These are phyloP conservation scores for Odontothrips loti DNA, from an alignment of 2,888 invertebrate species.

Conservation along the genomic window DNA sequence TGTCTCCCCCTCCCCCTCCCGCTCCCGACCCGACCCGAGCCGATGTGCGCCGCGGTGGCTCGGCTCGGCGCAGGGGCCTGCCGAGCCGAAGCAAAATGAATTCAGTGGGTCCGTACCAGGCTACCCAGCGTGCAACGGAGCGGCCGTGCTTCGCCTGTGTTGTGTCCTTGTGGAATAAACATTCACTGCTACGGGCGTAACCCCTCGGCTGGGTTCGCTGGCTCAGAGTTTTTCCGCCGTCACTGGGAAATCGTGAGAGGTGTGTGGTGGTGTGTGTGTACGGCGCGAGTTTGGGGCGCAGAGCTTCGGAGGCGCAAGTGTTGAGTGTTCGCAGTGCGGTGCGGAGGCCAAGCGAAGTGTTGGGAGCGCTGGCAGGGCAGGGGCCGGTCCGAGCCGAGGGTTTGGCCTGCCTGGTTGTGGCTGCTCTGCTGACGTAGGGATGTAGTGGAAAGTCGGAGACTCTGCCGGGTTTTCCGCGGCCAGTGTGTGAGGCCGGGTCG, in stretches of 20 bases:
- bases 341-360: not conserved
- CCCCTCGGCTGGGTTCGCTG: not conserved
- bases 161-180: slow-evolving; percentile 20
- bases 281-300: not conserved
- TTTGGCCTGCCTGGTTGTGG: not conserved
- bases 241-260: not conserved
- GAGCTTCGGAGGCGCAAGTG: not conserved
- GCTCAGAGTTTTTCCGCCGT: not conserved
- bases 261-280: not conserved
- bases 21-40: not conserved
- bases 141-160: not conserved
- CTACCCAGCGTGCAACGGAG: slow-evolving; percentile 22
- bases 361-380: too few relatives aligned
- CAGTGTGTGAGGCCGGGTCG: not conserved
- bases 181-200: slow-evolving; percentile 14
- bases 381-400: not conserved
- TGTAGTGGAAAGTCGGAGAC: not conserved
- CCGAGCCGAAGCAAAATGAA: not conserved
- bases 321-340: not conserved
- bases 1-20: not conserved
- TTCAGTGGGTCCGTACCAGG: not conserved
- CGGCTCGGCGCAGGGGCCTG: not conserved
- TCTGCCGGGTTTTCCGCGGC: not conserved
- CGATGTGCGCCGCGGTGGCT: not conserved
- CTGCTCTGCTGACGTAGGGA: slow-evolving; percentile 4